A percentile compares a stretch with the other conserved stretches of the same genome.
Evolutionary conservation across 2,797 vertebrate genomes (phyloP).

Genomic region (Steatocranus sp.): DNA sequence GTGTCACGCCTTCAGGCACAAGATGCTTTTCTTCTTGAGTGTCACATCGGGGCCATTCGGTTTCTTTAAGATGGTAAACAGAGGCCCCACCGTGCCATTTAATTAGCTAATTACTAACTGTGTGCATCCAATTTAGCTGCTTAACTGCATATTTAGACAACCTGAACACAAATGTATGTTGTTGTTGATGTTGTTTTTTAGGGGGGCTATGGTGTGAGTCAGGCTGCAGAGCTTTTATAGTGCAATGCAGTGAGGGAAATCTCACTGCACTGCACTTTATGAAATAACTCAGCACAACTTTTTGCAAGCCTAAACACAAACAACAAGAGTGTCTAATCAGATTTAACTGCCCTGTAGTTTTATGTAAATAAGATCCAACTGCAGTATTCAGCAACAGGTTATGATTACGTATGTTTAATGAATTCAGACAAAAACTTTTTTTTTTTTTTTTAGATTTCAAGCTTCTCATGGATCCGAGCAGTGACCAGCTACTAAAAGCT

Average conservation of each 20-base stretch:
- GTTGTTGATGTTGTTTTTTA: background rate
- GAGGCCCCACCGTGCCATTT: background rate
- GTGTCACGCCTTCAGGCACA: background rate
- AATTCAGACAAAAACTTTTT: background rate
- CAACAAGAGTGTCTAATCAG: background rate
- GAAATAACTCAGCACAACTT: background rate
- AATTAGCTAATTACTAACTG: slow-evolving; percentile 24
- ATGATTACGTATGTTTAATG: background rate
- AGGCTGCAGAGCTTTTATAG: background rate
- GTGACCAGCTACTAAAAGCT: background rate
- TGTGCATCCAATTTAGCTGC: slow-evolving; percentile 12
- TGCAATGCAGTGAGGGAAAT: background rate
- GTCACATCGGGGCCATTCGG: background rate
- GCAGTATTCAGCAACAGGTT: background rate
- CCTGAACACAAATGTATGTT: background rate
- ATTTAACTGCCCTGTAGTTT: background rate
- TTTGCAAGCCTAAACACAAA: background rate
- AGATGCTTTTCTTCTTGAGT: background rate
- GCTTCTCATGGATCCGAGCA: background rate
- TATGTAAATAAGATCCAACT: background rate
- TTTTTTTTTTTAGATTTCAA: background rate
- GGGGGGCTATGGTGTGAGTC: background rate
- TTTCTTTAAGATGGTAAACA: background rate
- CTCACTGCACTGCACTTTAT: background rate
- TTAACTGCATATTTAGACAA: slow-evolving; percentile 10